Evolutionary conservation across 2,113 vertebrate genomes (phyloP).

Genomic region (Xenopus tropicalis): DNA sequence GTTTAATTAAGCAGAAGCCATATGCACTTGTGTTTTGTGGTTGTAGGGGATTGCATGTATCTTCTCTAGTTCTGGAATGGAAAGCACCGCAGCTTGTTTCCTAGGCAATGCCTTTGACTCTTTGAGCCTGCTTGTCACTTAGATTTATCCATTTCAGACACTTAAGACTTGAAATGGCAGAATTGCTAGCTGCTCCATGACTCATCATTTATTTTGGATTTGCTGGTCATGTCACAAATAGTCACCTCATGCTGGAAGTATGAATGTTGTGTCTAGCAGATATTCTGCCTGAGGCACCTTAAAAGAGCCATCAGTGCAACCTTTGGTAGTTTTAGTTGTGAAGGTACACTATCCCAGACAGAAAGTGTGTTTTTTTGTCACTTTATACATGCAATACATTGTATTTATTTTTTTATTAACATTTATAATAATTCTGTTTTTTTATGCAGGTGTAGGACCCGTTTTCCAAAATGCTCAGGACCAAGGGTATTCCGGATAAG

Average conservation of each 20-base stretch:
- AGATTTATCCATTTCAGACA: conserved; percentile 29
- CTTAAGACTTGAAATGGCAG: conserved; percentile 33
- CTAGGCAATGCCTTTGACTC: conserved; percentile 28
- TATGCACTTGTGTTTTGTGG: conserved; percentile 23
- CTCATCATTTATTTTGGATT: conserved; percentile 20
- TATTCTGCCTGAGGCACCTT: not conserved
- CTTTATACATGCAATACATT: no score
- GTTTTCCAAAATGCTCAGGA: no score
- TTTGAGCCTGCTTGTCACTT: conserved; percentile 7
- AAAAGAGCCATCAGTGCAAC: no score
- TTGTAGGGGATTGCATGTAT: conserved; percentile 17
- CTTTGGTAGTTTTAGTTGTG: no score
- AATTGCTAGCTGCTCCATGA: conserved; percentile 7
- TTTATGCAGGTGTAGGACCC: no score
- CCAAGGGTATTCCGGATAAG: no score
- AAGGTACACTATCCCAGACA: no score
- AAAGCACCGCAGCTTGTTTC: not conserved
- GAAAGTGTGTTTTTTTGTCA: no score
- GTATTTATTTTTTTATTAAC: no score
- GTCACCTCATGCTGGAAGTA: not conserved
- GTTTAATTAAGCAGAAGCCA: conserved; percentile 22
- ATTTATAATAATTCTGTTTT: no score
- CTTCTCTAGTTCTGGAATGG: conserved; percentile 17
- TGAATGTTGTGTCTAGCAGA: not conserved
- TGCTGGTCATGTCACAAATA: conserved; percentile 23